Percentiles rank a stretch among this genome's conserved stretches.
phyloP scores from a whole-genome alignment of 2,113 vertebrate species.

The Condylura cristata region DNA sequence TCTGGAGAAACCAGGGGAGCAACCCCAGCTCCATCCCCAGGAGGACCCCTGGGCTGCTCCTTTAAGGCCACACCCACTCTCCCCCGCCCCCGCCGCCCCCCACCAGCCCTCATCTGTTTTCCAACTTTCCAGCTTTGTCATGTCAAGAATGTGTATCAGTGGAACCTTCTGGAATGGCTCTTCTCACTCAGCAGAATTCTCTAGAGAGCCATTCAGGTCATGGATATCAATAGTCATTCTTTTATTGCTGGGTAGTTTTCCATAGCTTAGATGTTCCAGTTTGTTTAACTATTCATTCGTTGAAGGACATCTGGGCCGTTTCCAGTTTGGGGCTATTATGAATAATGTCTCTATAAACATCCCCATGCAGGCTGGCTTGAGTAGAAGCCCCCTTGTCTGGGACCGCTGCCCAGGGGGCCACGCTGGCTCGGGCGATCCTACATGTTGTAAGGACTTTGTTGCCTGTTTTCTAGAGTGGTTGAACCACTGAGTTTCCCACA shows the following conservation, averaged over 20 bases:
- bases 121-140: background rate
- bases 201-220: background rate
- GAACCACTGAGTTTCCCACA: background rate
- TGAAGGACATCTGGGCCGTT: conserved; percentile 24
- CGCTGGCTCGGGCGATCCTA: background rate
- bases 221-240: background rate
- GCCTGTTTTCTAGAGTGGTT: background rate
- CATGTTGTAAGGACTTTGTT: background rate
- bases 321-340: background rate
- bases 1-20: background rate
- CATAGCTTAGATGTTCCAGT: background rate
- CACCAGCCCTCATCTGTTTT: background rate
- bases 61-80: background rate
- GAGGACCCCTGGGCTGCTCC: rapidly evolving
- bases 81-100: background rate
- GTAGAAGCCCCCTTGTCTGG: conserved; percentile 20
- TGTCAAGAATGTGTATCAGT: conserved; percentile 20
- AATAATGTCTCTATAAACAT: conserved; percentile 21
- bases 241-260: background rate
- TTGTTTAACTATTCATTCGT: background rate
- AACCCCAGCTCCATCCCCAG: too few relatives aligned
- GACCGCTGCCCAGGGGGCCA: background rate
- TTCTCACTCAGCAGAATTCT: background rate
- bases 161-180: background rate
- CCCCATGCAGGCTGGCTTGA: background rate